These are phyloP conservation scores for Channa striata DNA, from an alignment of 2,797 vertebrate species.

Conservation along the genomic window DNA sequence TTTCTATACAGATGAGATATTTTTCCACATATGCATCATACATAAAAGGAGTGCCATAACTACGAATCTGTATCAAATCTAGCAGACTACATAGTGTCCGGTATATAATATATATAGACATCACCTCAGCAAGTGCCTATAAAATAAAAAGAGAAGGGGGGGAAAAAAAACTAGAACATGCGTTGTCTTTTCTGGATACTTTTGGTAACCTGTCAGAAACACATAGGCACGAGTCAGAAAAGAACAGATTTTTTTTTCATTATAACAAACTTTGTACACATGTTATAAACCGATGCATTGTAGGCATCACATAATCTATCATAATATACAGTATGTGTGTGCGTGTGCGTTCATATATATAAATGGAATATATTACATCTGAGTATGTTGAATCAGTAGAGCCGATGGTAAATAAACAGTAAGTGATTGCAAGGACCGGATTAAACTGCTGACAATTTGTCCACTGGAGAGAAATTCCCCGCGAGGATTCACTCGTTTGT, in stretches of 20 bases:
- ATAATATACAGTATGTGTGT: conserved; percentile 75
- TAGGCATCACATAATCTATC: conserved; percentile 84
- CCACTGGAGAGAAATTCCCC: conserved; percentile 69
- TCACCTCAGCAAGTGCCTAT: conserved; percentile 99
- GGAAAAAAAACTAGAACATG: conserved; percentile 86
- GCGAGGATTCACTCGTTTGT: conserved; percentile 75
- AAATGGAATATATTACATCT: conserved; percentile 89
- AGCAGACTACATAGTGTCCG: conserved; percentile 99
- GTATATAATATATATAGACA: conserved; percentile 99
- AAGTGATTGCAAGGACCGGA: conserved; percentile 82
- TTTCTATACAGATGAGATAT: conserved; percentile 88
- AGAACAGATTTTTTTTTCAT: conserved; percentile 86
- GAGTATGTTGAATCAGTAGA: conserved; percentile 88
- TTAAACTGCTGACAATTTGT: conserved; percentile 68
- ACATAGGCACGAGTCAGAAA: conserved; percentile 98
- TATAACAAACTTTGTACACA: conserved; percentile 94
- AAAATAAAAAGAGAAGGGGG: conserved; percentile 63
- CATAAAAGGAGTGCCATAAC: conserved; percentile 95
- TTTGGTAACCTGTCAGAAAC: conserved; percentile 88
- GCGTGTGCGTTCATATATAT: conserved; percentile 71
- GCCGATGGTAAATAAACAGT: conserved; percentile 87
- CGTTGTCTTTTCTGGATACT: conserved; percentile 88
- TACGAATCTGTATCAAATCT: conserved; percentile 99
- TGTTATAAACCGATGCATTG: conserved; percentile 85
- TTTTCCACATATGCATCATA: conserved; percentile 91